Conservation (phyloP, 2,797 vertebrate genomes). For the Sarcoramphus papa region DNA sequence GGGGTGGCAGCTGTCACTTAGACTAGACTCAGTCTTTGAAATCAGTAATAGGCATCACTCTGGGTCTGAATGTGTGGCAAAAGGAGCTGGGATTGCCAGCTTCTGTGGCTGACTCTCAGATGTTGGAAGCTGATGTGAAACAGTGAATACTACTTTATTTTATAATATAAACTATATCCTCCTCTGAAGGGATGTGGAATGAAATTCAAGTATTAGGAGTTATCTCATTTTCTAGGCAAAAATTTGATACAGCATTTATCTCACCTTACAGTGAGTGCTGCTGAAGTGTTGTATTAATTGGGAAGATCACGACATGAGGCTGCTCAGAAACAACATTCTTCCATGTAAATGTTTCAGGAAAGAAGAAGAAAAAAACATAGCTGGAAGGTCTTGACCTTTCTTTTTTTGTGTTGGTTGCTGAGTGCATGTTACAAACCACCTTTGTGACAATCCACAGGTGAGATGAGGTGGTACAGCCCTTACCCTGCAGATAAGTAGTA, state of each 20-base stretch:
- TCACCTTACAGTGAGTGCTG: background rate
- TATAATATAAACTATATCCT: background rate
- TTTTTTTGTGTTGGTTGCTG: background rate
- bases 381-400: background rate
- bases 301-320: background rate
- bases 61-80: background rate
- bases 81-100: background rate
- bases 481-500: background rate
- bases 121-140: background rate
- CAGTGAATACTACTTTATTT: background rate
- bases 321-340: background rate
- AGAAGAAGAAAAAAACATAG: background rate
- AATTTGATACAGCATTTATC: background rate
- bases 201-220: background rate
- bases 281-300: background rate
- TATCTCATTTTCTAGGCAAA: background rate
- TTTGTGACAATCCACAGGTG: background rate
- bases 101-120: background rate
- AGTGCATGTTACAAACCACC: background rate
- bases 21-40: background rate
- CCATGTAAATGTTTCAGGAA: background rate
- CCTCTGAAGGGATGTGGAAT: background rate
- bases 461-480: background rate
- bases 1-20: background rate
- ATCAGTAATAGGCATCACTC: background rate